Conservation (phyloP, 2,888 invertebrate species). For the Sarcophaga rosellei region DNA sequence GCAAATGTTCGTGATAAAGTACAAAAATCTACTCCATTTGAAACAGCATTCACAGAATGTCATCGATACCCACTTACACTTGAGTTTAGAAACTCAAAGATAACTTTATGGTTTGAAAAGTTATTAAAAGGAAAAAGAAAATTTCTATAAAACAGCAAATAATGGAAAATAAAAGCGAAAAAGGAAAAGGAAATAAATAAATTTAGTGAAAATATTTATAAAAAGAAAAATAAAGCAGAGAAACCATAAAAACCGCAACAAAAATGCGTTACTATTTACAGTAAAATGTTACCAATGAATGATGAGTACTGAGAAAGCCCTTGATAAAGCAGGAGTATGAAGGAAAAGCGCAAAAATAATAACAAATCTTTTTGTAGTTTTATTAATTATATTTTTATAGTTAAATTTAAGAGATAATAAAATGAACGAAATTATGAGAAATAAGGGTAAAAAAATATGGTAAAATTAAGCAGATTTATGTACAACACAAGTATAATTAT, state of each 20-base stretch:
- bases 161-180: conserved; percentile 4
- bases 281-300: conserved; percentile 49
- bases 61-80: conserved; percentile 59
- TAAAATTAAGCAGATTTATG: conserved; percentile 11
- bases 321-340: conserved; percentile 6
- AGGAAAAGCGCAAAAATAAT: background rate
- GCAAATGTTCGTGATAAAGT: conserved; percentile 45
- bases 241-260: conserved; percentile 9
- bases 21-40: conserved; percentile 52
- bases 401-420: conserved; percentile 61
- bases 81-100: conserved; percentile 67
- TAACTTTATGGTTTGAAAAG: conserved; percentile 66
- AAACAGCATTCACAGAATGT: conserved; percentile 61
- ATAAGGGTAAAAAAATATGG: conserved; percentile 4
- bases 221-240: conserved; percentile 12
- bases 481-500: background rate
- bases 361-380: conserved; percentile 40
- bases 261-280: conserved; percentile 57
- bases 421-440: background rate
- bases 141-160: background rate
- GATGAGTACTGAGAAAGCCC: conserved; percentile 1
- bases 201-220: conserved; percentile 35
- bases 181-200: conserved; percentile 30
- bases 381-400: conserved; percentile 71
- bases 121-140: conserved; percentile 29